Base-by-base conservation (phyloP, 1,140 invertebrate species). In the Micrasema longulum region DNA sequence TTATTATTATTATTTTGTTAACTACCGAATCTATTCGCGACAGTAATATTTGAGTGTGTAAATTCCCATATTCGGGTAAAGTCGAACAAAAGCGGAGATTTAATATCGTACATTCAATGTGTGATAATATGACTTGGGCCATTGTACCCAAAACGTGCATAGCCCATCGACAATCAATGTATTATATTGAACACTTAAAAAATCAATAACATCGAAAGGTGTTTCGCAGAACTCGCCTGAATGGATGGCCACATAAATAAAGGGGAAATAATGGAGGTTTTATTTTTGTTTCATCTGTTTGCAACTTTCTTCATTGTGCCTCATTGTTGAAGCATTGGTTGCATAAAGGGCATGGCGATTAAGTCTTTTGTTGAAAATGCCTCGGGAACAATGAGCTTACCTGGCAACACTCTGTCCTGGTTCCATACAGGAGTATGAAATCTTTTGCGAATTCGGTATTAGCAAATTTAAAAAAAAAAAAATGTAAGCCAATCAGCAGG, bases 231-330 rank as follows among this genome's bases (percentile, higher is more conserved):
- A 75, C 43, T n/a, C 52, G 62, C 3, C 50, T 75, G 69, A 75
- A 75, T 75, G 69, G 60, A 71, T 26, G 14, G 53, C 55, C 38
- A 57, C 63, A 71, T 53, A 74, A 67, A 71, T 68, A 71, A 63
- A 71, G n/a, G 41, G 20, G 45, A 72, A 72, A 75, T 75, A 75
- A 75, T 75, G 66, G 57, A n/a, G 55, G 53, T 64, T 75, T 75
- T 75, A 75, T 75, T 72, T 69, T 70, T 75, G 70, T 75, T 75
- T 72, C 70, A 52, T 69, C 71, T 75, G 74, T 75, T 75, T 75
- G 74, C 74, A 75, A 75, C 74, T 72, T 75, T 72, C 70, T 69
- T 65, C 53, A 72, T 75, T 71, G 45, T 70, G 36, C 18, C 18
- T 43, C 62, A 69, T 75, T 75, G 74, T 75, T 67, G 53, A 52